Evolutionary conservation across 2,888 invertebrate genomes (phyloP).

Genomic region (Hyalella azteca): DNA sequence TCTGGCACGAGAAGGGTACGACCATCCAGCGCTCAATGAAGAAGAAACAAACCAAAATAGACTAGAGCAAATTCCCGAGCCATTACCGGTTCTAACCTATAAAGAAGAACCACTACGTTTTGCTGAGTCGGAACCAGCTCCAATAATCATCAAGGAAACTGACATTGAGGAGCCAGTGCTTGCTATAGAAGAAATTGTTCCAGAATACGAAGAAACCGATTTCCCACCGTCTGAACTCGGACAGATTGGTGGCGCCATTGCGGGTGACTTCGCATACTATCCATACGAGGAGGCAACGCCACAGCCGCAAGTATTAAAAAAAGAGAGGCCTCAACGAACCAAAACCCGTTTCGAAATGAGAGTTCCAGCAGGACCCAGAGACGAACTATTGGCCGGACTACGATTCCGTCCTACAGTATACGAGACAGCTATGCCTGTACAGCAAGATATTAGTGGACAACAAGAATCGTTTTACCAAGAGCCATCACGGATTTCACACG

Average conservation of each 20-base stretch:
- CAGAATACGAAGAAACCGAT: neutral
- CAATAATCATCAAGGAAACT: slow-evolving; percentile 21
- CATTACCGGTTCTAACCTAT: slow-evolving; percentile 25
- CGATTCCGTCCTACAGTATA: neutral
- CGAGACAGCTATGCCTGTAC: slow-evolving; percentile 16
- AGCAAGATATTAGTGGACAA: slow-evolving; percentile 34
- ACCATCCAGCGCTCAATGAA: slow-evolving; percentile 40
- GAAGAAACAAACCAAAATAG: slow-evolving; percentile 49
- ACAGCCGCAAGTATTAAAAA: neutral
- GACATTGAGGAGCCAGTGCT: neutral
- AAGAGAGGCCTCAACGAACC: neutral
- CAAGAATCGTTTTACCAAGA: slow-evolving; percentile 48
- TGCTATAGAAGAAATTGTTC: neutral
- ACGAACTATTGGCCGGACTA: neutral
- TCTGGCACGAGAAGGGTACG: neutral
- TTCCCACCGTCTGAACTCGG: neutral
- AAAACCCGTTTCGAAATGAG: neutral
- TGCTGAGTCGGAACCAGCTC: slow-evolving; percentile 22
- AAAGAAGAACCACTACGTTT: slow-evolving; percentile 35
- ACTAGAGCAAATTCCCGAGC: slow-evolving; percentile 30
- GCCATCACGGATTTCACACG: slow-evolving; percentile 46
- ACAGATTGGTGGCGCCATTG: neutral
- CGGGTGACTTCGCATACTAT: neutral
- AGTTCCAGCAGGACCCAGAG: neutral
- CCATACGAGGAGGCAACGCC: neutral